These are phyloP conservation scores for Buceros bicornis DNA, from an alignment of 2,797 vertebrate genomes.

Conservation along the genomic window DNA sequence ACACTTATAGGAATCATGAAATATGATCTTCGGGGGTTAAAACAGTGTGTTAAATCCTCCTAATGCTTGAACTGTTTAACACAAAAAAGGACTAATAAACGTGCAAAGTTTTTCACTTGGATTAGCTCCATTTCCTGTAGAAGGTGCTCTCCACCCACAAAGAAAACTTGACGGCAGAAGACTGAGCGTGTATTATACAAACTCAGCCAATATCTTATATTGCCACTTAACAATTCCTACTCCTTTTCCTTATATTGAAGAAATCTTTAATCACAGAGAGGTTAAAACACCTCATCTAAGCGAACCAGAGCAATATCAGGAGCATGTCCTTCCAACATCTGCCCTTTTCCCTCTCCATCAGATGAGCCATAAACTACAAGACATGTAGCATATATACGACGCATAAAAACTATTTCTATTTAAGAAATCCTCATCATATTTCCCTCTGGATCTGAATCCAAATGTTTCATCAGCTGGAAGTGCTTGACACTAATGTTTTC, in stretches of 20 bases:
- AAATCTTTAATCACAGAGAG: not conserved
- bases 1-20: constrained; percentile 75
- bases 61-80: constrained; percentile 70
- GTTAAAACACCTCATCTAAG: constrained; percentile 15
- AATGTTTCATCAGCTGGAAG: constrained; percentile 71
- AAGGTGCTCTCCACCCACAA: constrained; percentile 78
- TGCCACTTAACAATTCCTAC: not conserved
- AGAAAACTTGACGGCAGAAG: constrained; percentile 71
- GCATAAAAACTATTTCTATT: not conserved
- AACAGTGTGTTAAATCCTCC: constrained; percentile 68
- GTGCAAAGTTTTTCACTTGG: constrained; percentile 65
- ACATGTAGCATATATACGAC: not conserved
- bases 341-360: not conserved
- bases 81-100: constrained; percentile 66
- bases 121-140: constrained; percentile 76
- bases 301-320: not conserved
- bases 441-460: not conserved
- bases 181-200: not conserved
- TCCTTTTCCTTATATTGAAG: not conserved
- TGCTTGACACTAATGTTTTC: constrained; percentile 50
- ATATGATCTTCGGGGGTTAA: constrained; percentile 70
- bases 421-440: constrained; percentile 1
- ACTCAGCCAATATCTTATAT: not conserved
- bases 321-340: not conserved
- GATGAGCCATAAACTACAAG: constrained; percentile 1